Conservation (phyloP, 1,140 invertebrate species). For the Drosophila kurseongensis region DNA sequence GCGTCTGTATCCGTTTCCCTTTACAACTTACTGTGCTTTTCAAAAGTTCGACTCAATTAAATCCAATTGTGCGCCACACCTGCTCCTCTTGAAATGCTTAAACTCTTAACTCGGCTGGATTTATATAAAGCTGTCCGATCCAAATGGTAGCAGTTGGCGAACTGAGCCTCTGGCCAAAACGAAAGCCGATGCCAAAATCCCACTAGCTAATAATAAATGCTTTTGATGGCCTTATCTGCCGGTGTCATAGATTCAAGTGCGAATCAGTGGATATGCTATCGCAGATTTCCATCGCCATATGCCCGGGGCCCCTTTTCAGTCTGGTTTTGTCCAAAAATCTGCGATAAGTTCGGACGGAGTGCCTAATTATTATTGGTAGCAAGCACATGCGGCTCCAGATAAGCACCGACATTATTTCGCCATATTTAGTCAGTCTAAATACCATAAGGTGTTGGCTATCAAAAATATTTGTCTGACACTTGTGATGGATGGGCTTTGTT, state of each 20-base stretch:
- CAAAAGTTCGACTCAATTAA: constrained; percentile 42
- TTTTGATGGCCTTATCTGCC: constrained; percentile 41
- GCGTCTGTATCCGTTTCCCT: constrained; percentile 32
- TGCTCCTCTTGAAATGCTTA: constrained; percentile 33
- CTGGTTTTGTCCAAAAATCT: constrained; percentile 1
- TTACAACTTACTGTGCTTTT: constrained; percentile 43
- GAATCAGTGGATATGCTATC: constrained; percentile 46
- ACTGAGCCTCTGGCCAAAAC: constrained; percentile 18
- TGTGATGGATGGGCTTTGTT: constrained; percentile 28
- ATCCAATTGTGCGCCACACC: constrained; percentile 30
- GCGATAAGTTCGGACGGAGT: constrained; percentile 25
- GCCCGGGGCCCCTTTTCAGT: background rate
- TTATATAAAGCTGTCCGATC: constrained; percentile 42
- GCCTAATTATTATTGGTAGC: constrained; percentile 75
- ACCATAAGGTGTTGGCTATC: constrained; percentile 25
- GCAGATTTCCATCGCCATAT: constrained; percentile 15
- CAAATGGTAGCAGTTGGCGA: constrained; percentile 32
- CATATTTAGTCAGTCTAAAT: constrained; percentile 20
- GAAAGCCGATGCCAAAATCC: constrained; percentile 7
- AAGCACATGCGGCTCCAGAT: constrained; percentile 53
- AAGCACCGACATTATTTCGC: constrained; percentile 35
- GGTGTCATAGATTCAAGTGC: constrained; percentile 39
- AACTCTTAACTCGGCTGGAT: constrained; percentile 6
- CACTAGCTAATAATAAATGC: constrained; percentile 34
- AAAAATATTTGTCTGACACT: constrained; percentile 40